Base-by-base conservation (phyloP, 53 echinoderm and acorn worm species). In the Apostichopus leukothele region DNA sequence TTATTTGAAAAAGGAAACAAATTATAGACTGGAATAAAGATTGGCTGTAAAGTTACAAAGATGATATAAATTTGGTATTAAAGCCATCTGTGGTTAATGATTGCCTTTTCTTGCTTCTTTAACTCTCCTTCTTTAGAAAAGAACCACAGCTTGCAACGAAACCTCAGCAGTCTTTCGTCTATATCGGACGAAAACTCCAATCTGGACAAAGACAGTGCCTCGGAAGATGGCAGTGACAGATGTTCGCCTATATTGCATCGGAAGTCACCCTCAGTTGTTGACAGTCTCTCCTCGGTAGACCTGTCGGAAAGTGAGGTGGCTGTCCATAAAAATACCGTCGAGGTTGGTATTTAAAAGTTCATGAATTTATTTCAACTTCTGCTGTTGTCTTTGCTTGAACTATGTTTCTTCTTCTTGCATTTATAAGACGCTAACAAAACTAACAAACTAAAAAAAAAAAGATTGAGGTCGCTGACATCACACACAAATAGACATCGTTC, bases 241-340 rank as follows among this genome's bases (percentile, higher is more conserved):
- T 87, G 88, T 50, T 87, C 88, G 7, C 88, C 88, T 16, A 5
- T 85, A 3, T 67, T 60, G 1, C 6, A 67, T 10, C 61, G 85
- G 25, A 85, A 85, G 67, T 67, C 85, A 66, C 50, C 85, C 5
- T 85, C 67, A 6, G 68, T 67, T 6, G 27, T 85, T 1, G 85
- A 85, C 27, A 85, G 85, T 60, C 74, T 91, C 75, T 88, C 91
- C 1, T 68, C 86, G 12, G 26, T 68, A 50, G 85, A 85, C 25
- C 27, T 85, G 61, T 67, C 85, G 1, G 85, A 85, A 39, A 63
- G 50, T 63, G 85, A 85, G 16, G 67, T 16, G 22, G 57, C 50
- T 18, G 22, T 20, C 19, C 68, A 66, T 39, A 85, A 85, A 67
- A 67, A 85, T 67, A 67, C 50, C 22, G 12, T 85, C 3, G 14